Evolutionary conservation across 2,113 vertebrate species (phyloP), one percentile per base, ranked within the genome.

Genomic region (Chrysochloris asiatica): DNA sequence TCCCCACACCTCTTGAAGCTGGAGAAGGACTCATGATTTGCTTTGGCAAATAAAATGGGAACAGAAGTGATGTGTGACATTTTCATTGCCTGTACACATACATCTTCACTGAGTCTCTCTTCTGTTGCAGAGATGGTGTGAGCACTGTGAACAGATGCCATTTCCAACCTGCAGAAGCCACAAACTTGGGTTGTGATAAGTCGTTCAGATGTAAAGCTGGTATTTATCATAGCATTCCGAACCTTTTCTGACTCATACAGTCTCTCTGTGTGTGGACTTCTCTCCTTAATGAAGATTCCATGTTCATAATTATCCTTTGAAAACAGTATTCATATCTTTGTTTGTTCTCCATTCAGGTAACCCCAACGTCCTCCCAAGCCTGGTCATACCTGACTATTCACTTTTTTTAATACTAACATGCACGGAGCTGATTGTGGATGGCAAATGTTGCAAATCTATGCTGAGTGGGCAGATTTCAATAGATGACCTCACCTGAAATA

Each of bases 181-280:
- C 30, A 6, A 54, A 43, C 11, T 30, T 43, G 17, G 11, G 9
- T 28, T 56, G 33, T 38, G 22, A 47, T 28, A 65, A 36, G 28
- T 3, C 71, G 12, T 0, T 47, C 80, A 36, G 6, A 30, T 72
- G 10, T 59, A 36, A 36, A 30, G 10, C 24, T 59, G 79, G 5
- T 8, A 63, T 54, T 61, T 71, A 26, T 77, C 14, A 4, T 21
- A 30, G 45, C 3, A 36, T n/a, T 28, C 1, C 3, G 1, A 3
- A 59, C 4, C 4, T 81, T 59, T 50, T 82, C 24, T 21, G 24
- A 38, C 21, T 19, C 7, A 4, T 14, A 38, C 1, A 24, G 8
- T 3, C 2, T 67, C n/a, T 21, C 36, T 2, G 9, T 12, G 0
- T 1, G 22, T 9, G 36, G 56, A 0, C 11, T n/a, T 59, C 54